phyloP scores from a whole-genome alignment of 2,797 vertebrate genomes.

The Falco peregrinus region DNA sequence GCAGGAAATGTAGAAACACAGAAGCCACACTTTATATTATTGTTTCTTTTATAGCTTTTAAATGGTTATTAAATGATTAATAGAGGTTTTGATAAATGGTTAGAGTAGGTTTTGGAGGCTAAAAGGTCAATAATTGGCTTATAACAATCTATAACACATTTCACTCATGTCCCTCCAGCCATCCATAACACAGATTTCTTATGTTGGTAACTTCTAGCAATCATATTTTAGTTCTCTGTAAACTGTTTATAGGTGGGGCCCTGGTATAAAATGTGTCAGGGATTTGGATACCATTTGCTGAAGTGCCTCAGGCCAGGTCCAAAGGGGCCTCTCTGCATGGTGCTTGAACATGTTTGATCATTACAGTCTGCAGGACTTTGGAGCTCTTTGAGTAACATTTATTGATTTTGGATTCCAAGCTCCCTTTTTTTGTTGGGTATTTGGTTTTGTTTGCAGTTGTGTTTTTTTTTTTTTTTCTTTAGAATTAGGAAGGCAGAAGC shows the following conservation, averaged over 20 bases:
- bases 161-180: constrained; percentile 13
- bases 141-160: constrained; percentile 40
- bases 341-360: not conserved
- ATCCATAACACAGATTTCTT: constrained; percentile 46
- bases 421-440: rapidly evolving
- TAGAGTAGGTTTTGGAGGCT: constrained; percentile 12
- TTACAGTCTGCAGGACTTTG: not conserved
- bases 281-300: not conserved
- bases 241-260: constrained; percentile 21
- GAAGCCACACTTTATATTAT: not conserved
- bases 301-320: not conserved
- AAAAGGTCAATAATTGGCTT: constrained; percentile 48
- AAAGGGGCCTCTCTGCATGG: not conserved
- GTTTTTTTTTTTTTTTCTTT: no score
- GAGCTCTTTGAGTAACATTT: not conserved
- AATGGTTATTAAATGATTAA: constrained; percentile 64
- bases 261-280: constrained; percentile 19
- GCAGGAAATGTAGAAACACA: not conserved
- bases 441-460: not conserved
- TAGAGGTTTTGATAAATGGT: constrained; percentile 35
- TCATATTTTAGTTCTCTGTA: constrained; percentile 36
- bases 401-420: not conserved
- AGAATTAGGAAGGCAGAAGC: not conserved
- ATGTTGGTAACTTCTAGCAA: constrained; percentile 36
- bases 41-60: constrained; percentile 12